Evolutionary conservation across 2,888 invertebrate genomes (phyloP), one percentile per base, ranked within the genome.

Genomic region (Oithona nana): DNA sequence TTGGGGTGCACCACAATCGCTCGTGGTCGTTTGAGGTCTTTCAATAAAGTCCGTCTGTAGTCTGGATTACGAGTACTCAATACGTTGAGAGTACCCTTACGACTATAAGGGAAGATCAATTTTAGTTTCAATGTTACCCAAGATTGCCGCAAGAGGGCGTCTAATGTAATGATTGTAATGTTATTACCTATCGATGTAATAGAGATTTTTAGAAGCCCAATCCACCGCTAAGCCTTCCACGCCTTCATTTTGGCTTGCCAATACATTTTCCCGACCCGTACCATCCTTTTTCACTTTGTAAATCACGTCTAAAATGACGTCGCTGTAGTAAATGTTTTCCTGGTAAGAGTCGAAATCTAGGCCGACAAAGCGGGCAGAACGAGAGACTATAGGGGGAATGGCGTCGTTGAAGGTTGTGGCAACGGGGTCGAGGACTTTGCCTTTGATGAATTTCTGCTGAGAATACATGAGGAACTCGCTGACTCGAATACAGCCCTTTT

Each of bases 1-100:
- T 92, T 92, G 0, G 97, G 97, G 75, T 97, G 94, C 0, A 95
- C 89, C 0, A 93, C 95, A 64, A 98, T 92, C 3, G 94, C 94
- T 68, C 95, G 79, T 0, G 95, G 97, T 65, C 94, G 80, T 71
- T 93, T 93, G 28, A 95, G 74, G 69, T 89, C 86, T 69, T 84
- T 86, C 26, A 94, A 73, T 48, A 95, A 73, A 0, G 88, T 89
- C 68, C 90, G 78, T 8, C 88, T 80, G 68, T 86, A 83, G 0
- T 86, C 83, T 0, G 90, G 83, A 69, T 92, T 87, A 64, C 85
- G 78, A 0, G 92, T 88, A 29, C 88, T 88, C 2, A 95, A 75
- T 0, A 95, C 94, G 70, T 94, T 94, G 0, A 97, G 75, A 0
- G 93, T 92, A 66, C 94, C 94, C 72, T 92, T 86, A 63, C 93